Percentiles rank a stretch among this genome's conserved stretches.
phyloP scores from a whole-genome alignment of 1,140 invertebrate species.

The Procambarus virginalis region DNA sequence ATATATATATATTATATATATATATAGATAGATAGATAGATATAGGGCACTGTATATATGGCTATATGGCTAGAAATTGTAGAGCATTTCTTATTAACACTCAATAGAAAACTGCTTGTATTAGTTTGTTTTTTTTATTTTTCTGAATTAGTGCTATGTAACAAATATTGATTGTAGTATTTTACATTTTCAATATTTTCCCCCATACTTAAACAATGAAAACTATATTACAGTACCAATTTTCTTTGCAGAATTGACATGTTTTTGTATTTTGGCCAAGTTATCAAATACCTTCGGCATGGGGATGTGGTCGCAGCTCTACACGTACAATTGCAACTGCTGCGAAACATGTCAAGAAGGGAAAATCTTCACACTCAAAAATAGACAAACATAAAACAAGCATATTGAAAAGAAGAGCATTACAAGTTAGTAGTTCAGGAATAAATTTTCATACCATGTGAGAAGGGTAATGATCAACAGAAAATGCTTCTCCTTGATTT shows the following conservation, averaged over 20 bases:
- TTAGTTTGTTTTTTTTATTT: not conserved
- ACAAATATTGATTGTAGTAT: not conserved
- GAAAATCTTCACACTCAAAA: not conserved
- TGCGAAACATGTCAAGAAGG: not conserved
- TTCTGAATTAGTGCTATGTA: not conserved
- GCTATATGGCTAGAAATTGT: too few species aligned
- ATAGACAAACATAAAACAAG: not conserved
- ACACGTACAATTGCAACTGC: not conserved
- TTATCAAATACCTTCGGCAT: not conserved
- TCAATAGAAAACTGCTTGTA: too few species aligned
- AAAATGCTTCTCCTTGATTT: not conserved
- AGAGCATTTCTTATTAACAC: too few species aligned
- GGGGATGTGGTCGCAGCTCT: not conserved
- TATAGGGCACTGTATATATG: too few species aligned
- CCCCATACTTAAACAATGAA: not conserved
- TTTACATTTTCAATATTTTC: not conserved
- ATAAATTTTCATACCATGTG: not conserved
- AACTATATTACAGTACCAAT: not conserved
- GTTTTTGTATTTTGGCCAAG: not conserved
- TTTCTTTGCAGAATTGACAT: not conserved
- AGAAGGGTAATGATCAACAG: not conserved
- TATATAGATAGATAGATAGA: too few species aligned
- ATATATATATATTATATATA: too few species aligned
- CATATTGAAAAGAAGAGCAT: not conserved
- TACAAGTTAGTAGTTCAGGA: not conserved